Evolutionary conservation across 1,140 invertebrate genomes (phyloP).

Genomic region (Brachystomella parvula): DNA sequence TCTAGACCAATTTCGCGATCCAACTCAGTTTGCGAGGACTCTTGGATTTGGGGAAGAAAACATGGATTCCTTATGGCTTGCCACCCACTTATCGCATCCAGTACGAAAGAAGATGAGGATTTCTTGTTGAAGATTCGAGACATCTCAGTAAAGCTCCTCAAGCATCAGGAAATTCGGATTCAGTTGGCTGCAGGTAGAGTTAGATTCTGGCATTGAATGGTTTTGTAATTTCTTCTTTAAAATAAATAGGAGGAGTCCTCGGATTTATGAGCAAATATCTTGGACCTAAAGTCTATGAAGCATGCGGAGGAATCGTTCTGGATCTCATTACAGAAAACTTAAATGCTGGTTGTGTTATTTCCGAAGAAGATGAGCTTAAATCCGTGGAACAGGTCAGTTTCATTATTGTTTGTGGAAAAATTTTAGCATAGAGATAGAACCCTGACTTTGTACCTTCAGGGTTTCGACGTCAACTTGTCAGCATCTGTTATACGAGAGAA

Average conservation of each 20-base stretch:
- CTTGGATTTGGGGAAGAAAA: conserved; percentile 40
- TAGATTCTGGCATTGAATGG: neutral
- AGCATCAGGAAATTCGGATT: conserved; percentile 46
- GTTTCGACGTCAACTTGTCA: conserved; percentile 4
- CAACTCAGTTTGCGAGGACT: neutral
- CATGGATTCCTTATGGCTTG: conserved; percentile 46
- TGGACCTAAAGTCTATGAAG: conserved; percentile 43
- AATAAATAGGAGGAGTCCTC: conserved; percentile 44
- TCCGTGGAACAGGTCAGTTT: conserved; percentile 38
- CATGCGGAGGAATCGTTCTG: conserved; percentile 42
- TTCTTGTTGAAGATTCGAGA: conserved; percentile 41
- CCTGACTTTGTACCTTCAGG: conserved; percentile 16
- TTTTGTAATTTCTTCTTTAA: conserved; percentile 13
- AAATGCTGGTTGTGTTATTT: conserved; percentile 20
- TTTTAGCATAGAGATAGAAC: no score
- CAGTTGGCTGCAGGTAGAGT: conserved; percentile 44
- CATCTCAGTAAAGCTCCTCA: conserved; percentile 41
- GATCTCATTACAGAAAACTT: conserved; percentile 44
- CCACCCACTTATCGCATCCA: conserved; percentile 40
- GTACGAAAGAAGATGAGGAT: conserved; percentile 38
- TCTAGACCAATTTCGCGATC: neutral
- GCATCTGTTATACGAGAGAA: conserved; percentile 13
- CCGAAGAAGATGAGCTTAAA: conserved; percentile 39
- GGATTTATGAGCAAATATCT: conserved; percentile 44
- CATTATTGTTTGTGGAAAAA: conserved; percentile 41